Conservation (phyloP, 2,113 vertebrate species). For the Orcinus orca region DNA sequence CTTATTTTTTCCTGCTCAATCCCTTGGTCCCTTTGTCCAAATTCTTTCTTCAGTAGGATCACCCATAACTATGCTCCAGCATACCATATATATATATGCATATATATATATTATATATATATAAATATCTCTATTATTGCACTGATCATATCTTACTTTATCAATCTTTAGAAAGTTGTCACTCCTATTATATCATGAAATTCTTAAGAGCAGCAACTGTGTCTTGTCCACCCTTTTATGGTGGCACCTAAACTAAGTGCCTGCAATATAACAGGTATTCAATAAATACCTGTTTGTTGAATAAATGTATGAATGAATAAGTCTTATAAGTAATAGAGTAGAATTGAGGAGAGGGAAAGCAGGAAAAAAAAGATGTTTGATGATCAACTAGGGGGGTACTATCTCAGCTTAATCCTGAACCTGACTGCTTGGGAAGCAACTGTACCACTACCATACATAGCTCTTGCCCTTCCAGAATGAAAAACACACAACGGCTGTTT, state of each 20-base stretch:
- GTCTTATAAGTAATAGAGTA: not conserved
- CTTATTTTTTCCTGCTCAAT: not conserved
- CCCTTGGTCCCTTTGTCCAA: not conserved
- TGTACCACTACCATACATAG: constrained; percentile 48
- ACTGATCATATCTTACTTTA: not conserved
- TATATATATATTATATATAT: too few relatives aligned
- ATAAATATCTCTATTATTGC: not conserved
- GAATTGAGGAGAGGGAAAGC: not conserved
- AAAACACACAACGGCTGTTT: constrained; percentile 38
- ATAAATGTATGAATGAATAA: not conserved
- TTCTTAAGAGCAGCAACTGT: not conserved
- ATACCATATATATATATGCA: not conserved
- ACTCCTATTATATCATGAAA: not conserved
- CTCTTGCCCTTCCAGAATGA: constrained; percentile 34
- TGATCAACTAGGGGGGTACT: not conserved
- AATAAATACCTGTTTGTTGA: not conserved
- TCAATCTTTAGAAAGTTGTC: not conserved
- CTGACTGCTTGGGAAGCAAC: constrained; percentile 41
- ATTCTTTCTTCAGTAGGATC: not conserved
- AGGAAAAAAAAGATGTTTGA: not conserved
- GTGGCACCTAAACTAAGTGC: not conserved
- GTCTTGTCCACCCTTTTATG: not conserved
- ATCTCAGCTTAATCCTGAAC: constrained; percentile 31
- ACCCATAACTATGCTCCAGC: not conserved
- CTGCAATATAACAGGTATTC: not conserved